Evolutionary conservation across 2,113 vertebrate genomes (phyloP), one percentile per base, ranked within the genome.

Genomic region (Hiodon tergisus): DNA sequence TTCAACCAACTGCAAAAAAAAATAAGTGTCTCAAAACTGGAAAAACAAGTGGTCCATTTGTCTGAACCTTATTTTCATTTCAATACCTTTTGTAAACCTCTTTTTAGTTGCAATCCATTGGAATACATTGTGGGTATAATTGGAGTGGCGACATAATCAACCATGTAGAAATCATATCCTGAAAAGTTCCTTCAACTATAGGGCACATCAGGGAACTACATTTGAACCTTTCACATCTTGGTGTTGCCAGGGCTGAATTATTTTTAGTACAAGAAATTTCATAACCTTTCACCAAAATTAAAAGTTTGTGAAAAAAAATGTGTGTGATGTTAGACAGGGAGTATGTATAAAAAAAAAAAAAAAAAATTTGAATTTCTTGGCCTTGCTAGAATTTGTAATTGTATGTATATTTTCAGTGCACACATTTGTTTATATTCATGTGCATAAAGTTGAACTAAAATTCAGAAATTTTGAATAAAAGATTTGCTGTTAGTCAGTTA

Each of bases 71-170:
- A 14, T 50, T 17, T 73, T 73, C 57, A 6, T 63, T 66, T 60
- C 17, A 62, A 14, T 46, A 53, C 58, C 61, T 74, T 51, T 47
- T 31, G 6, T 53, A 8, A 13, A 11, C 53, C 53, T 55, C 7
- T 57, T 53, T 53, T 48, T 47, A 7, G 52, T 46, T 11, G 13
- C 48, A 66, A 71, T 57, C 69, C 16, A 57, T 53, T 47, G 69
- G 69, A 71, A 14, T 54, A 71, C 9, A 71, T n/a, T 51, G 66
- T 14, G 14, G 48, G 13, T 68, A 7, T 54, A 13, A 69, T 69
- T 71, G 17, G 51, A 54, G 16, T 11, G 68, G 54, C 9, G 16
- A 8, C 6, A 5, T 51, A 58, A 47, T 4, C 48, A 6, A 52
- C 14, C 53, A 46, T 54, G n/a, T 60, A 10, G 65, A 6, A 47